These are phyloP conservation scores for Cybosia mesomella DNA, from an alignment of 2,888 invertebrate genomes.

Conservation along the genomic window DNA sequence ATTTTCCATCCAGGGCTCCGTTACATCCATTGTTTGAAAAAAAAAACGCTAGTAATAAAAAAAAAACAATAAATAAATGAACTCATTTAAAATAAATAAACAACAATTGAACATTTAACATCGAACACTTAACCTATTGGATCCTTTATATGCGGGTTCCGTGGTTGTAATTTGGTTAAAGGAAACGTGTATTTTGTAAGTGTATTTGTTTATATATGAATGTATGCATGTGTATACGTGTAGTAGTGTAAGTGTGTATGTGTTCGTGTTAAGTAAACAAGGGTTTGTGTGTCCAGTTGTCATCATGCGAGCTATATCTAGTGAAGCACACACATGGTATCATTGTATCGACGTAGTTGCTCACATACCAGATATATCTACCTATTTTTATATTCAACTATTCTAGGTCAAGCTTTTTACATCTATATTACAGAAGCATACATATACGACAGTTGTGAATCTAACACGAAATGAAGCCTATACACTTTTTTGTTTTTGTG, in stretches of 20 bases:
- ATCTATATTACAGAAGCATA: constrained; percentile 65
- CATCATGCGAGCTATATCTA: constrained; percentile 77
- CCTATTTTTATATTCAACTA: constrained; percentile 51
- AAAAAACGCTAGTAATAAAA: constrained; percentile 57
- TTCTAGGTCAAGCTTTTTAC: constrained; percentile 62
- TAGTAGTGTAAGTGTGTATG: constrained; percentile 25
- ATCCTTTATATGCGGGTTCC: constrained; percentile 48
- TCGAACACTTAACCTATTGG: constrained; percentile 67
- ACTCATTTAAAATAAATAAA: constrained; percentile 47
- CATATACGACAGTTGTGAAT: constrained; percentile 55
- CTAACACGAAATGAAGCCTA: constrained; percentile 38
- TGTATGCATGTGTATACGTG: constrained; percentile 69
- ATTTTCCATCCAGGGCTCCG: constrained; percentile 82
- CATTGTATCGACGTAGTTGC: constrained; percentile 73
- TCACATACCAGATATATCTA: constrained; percentile 83
- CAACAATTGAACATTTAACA: constrained; percentile 70
- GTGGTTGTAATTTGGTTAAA: constrained; percentile 51
- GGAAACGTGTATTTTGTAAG: constrained; percentile 59
- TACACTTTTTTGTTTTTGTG: constrained; percentile 30
- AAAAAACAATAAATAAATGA: constrained; percentile 52
- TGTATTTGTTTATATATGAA: constrained; percentile 65
- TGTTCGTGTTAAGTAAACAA: constrained; percentile 22
- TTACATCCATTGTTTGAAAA: constrained; percentile 61
- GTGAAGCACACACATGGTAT: constrained; percentile 76
- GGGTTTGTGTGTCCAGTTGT: constrained; percentile 39